phyloP scores from a whole-genome alignment of 2,113 vertebrate species.

The Emydura subglobosa region DNA sequence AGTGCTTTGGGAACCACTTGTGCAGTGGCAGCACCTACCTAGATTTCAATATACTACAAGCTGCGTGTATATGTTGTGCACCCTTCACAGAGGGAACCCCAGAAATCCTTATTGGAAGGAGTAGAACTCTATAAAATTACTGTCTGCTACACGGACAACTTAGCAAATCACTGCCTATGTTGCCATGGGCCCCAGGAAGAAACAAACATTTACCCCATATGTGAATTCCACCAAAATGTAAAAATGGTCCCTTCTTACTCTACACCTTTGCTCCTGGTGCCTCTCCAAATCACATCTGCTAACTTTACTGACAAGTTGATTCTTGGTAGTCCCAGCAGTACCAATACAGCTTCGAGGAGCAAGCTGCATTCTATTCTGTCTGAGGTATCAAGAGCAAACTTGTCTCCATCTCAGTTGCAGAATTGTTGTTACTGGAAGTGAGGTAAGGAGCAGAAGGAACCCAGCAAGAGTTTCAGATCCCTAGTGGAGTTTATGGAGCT shows the following conservation, averaged over 20 bases:
- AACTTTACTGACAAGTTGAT: neutral
- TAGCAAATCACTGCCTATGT: neutral
- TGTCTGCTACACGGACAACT: neutral
- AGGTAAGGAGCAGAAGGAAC: neutral
- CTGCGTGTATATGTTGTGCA: neutral
- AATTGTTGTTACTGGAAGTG: fast-evolving
- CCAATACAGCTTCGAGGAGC: neutral
- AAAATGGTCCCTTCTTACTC: neutral
- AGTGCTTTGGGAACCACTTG: neutral
- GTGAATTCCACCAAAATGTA: fast-evolving
- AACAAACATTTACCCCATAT: fast-evolving
- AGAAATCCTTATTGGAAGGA: neutral
- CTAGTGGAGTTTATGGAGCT: neutral
- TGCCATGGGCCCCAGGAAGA: neutral
- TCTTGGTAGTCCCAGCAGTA: neutral
- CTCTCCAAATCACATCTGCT: neutral
- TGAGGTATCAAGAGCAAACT: fast-evolving
- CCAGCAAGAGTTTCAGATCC: fast-evolving
- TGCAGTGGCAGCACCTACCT: neutral
- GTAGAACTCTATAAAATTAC: neutral
- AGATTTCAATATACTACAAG: neutral
- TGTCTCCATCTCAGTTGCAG: neutral
- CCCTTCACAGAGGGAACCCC: neutral
- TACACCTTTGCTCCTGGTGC: fast-evolving
- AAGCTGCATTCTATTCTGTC: neutral